Conservation (phyloP, 2,113 vertebrate genomes). For the Myodes glareolus region DNA sequence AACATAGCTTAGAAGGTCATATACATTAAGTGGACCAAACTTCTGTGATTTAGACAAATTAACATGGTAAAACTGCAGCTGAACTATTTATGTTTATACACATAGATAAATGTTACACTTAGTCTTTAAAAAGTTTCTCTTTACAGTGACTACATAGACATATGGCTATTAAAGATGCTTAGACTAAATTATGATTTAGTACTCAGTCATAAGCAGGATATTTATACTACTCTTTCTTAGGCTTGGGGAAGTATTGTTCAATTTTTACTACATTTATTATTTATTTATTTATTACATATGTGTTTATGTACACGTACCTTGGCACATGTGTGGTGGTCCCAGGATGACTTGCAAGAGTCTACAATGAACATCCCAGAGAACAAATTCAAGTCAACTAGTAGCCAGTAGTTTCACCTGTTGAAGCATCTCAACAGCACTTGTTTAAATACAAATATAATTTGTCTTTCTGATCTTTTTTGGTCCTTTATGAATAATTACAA, state of each 20-base stretch:
- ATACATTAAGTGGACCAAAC: background rate
- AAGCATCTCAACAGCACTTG: background rate
- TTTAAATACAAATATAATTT: background rate
- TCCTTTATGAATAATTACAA: slow-evolving; percentile 7
- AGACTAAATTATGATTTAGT: background rate
- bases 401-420: background rate
- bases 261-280: background rate
- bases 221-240: background rate
- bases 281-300: background rate
- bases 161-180: background rate
- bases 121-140: background rate
- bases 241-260: background rate
- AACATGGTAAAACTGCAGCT: background rate
- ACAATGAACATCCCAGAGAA: background rate
- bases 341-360: background rate
- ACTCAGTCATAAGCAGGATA: background rate
- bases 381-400: background rate
- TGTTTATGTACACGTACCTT: background rate
- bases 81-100: background rate
- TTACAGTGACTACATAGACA: background rate
- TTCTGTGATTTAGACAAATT: background rate
- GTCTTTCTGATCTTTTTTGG: background rate
- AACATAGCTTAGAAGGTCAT: background rate
- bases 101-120: background rate
- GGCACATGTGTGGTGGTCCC: no score